Evolutionary conservation across 2,797 vertebrate genomes (phyloP), one percentile per base, ranked within the genome.

Genomic region (Euthynnus affinis): DNA sequence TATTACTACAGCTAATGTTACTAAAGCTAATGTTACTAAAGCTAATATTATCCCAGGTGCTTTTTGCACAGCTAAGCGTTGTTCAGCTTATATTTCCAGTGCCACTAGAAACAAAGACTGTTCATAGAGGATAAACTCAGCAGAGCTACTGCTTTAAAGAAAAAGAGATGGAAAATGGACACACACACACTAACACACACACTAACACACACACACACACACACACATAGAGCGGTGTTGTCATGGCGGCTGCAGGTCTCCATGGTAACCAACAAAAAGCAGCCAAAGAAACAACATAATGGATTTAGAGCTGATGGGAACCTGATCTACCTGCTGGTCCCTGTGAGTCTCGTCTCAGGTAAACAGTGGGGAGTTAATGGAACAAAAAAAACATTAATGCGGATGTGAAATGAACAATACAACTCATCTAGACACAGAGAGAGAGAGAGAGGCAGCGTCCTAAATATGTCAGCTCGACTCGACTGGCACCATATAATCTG

Each of bases 401-500:
- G 62, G 42, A 55, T 49, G 51, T 40, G n/a, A 68, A 44, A 52
- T 58, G 14, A 74, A 77, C 71, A 78, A 73, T 48, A 66, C 66
- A 77, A 25, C 68, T 72, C 67, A 44, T 78, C 70, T 20, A 56
- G n/a, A n/a, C n/a, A n/a, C n/a, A n/a, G n/a, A 60, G 53, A 84
- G 49, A 80, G 65, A 66, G 71, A 59, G 71, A 59, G 67, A 80
- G 56, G 29, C 56, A 37, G 66, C 25, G 74, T 73, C 80, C 80
- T 74, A 64, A 83, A 83, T 83, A 71, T 76, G 80, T 85, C 86
- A 83, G 66, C 71, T 60, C 61, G 20, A 75, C 73, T 82, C 66
- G 25, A 62, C 61, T 32, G 23, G 60, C 48, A 71, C 22, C 73
- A 60, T 44, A 87, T 82, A 65, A 69, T 75, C 63, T 42, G 48